phyloP scores from a whole-genome alignment of 2,888 invertebrate species.

The Rhopalosiphum nymphaeae region DNA sequence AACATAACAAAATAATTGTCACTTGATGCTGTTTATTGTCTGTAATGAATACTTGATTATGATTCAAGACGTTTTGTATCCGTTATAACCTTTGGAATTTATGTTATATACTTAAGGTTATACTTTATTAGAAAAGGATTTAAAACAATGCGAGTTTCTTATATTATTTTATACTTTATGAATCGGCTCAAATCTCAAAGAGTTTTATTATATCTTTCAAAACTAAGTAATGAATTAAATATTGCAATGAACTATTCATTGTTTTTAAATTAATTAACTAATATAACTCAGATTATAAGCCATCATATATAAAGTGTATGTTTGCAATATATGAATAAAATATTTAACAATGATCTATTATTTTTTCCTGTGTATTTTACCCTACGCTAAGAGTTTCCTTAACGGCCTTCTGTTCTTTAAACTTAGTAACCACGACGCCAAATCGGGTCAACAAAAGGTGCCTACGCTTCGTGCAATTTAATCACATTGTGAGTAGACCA shows the following conservation, averaged over 20 bases:
- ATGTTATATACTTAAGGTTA: neutral
- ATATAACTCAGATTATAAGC: neutral
- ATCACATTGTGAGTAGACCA: slow-evolving; percentile 36
- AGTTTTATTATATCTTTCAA: neutral
- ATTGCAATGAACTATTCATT: neutral
- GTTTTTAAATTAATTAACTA: neutral
- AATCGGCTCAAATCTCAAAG: neutral
- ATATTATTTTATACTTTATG: neutral
- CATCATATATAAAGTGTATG: neutral
- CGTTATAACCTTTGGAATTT: neutral
- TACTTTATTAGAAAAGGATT: neutral
- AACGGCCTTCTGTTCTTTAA: slow-evolving; percentile 33
- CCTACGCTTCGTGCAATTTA: slow-evolving; percentile 46
- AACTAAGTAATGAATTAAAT: neutral
- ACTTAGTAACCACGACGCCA: slow-evolving; percentile 9
- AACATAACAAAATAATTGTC: neutral
- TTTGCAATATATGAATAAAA: neutral
- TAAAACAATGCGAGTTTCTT: neutral
- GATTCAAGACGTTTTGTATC: neutral
- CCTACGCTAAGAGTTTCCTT: neutral
- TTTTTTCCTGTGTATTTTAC: neutral
- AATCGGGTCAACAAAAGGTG: slow-evolving; percentile 49
- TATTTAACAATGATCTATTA: neutral
- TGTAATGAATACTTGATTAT: neutral
- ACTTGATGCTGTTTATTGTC: neutral